Conservation (phyloP, 2,888 invertebrate species). For the Dromius quadrimaculatus region DNA sequence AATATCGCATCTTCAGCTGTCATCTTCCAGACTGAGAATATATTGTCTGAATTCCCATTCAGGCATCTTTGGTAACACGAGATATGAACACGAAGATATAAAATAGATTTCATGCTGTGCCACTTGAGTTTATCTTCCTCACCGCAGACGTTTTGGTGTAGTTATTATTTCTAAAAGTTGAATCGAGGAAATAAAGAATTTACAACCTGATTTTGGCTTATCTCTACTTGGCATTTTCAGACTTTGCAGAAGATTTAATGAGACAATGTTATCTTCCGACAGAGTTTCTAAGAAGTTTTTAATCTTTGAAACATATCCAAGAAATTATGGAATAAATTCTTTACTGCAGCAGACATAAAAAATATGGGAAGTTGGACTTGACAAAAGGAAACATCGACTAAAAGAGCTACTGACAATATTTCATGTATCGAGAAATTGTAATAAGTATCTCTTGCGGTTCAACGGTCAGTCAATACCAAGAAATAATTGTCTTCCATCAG, state of each 20-base stretch:
- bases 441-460: too few relatives aligned
- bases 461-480: too few relatives aligned
- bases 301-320: background rate
- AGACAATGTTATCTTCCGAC: background rate
- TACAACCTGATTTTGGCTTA: conserved; percentile 28
- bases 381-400: too few relatives aligned
- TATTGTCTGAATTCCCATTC: conserved; percentile 25
- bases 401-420: too few relatives aligned
- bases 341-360: background rate
- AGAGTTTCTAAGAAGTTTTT: background rate
- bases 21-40: conserved; percentile 13
- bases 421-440: too few relatives aligned
- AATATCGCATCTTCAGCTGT: conserved; percentile 8
- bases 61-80: conserved; percentile 15
- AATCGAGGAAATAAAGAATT: conserved; percentile 23
- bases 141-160: background rate
- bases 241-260: background rate
- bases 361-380: background rate
- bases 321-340: too few relatives aligned
- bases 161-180: conserved; percentile 30
- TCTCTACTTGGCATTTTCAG: background rate
- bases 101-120: conserved; percentile 2
- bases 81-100: conserved; percentile 27
- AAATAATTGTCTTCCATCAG: too few relatives aligned
- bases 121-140: conserved; percentile 26